Conservation (phyloP, 2,888 invertebrate genomes). For the Agrilus cyanescens region DNA sequence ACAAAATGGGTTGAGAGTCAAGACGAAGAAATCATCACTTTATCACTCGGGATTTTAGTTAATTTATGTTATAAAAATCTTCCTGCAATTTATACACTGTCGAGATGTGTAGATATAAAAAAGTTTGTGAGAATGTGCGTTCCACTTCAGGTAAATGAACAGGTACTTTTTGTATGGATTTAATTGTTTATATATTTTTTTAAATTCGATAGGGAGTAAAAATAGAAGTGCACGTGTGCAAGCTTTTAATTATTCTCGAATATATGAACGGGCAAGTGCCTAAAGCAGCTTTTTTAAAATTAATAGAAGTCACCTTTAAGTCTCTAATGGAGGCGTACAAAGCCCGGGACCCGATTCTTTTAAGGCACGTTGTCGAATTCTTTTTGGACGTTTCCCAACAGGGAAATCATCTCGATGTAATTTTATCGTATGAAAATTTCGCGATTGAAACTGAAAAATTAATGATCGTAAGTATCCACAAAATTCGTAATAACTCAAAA, state of each 20-base stretch:
- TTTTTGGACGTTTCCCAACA: constrained; percentile 39
- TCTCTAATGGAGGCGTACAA: constrained; percentile 37
- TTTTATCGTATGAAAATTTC: constrained; percentile 25
- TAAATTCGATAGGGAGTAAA: constrained; percentile 25
- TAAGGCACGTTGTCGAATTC: constrained; percentile 43
- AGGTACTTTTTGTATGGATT: constrained; percentile 7
- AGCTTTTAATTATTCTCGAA: constrained; percentile 42
- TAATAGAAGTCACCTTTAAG: constrained; percentile 38
- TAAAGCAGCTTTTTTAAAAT: constrained; percentile 36
- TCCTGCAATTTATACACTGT: constrained; percentile 59
- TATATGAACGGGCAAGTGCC: constrained; percentile 39
- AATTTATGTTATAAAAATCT: constrained; percentile 71
- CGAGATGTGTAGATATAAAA: constrained; percentile 60
- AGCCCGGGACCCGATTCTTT: constrained; percentile 34
- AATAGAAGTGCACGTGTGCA: constrained; percentile 42
- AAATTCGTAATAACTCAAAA: not conserved
- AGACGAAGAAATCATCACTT: constrained; percentile 37
- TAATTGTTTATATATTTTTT: constrained; percentile 3
- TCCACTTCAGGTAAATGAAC: constrained; percentile 48
- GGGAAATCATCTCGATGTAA: constrained; percentile 18
- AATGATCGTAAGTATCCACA: constrained; percentile 23
- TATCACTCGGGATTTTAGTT: constrained; percentile 58
- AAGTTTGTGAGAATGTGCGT: constrained; percentile 51
- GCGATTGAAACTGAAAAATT: constrained; percentile 31
- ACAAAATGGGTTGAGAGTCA: constrained; percentile 52